Evolutionary conservation across 2,888 invertebrate genomes (phyloP).

Genomic region (Rotaria sp.): DNA sequence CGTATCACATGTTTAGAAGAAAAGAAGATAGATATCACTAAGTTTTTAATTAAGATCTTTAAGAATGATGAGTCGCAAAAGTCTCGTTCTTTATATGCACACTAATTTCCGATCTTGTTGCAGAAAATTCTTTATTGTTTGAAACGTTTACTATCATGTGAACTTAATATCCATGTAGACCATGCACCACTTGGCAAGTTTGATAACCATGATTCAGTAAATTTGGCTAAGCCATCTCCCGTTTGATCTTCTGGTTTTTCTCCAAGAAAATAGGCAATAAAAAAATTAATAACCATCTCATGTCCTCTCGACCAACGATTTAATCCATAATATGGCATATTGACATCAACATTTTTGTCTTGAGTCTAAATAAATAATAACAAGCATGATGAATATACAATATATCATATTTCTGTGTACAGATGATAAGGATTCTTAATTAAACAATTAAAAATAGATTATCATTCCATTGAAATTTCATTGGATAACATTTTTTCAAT

Average conservation of each 20-base stretch:
- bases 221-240: not conserved
- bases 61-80: conserved; percentile 28
- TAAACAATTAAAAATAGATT: no score
- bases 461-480: no score
- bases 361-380: not conserved
- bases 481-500: no score
- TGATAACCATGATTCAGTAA: not conserved
- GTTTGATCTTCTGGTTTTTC: not conserved
- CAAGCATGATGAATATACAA: not conserved
- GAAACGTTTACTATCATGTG: not conserved
- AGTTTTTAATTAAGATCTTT: no score
- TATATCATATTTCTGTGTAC: no score
- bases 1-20: no score
- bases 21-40: no score
- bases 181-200: not conserved
- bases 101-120: not conserved
- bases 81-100: not conserved
- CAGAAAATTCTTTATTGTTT: no score
- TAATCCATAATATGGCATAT: not conserved
- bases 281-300: not conserved
- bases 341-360: not conserved
- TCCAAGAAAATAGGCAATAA: not conserved
- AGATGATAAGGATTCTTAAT: no score
- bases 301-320: not conserved
- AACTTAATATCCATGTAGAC: conserved; percentile 28